Percentiles rank a stretch among this genome's conserved stretches.
Conservation (phyloP, 2,888 invertebrate species). For the Onthophagus sagittarius region DNA sequence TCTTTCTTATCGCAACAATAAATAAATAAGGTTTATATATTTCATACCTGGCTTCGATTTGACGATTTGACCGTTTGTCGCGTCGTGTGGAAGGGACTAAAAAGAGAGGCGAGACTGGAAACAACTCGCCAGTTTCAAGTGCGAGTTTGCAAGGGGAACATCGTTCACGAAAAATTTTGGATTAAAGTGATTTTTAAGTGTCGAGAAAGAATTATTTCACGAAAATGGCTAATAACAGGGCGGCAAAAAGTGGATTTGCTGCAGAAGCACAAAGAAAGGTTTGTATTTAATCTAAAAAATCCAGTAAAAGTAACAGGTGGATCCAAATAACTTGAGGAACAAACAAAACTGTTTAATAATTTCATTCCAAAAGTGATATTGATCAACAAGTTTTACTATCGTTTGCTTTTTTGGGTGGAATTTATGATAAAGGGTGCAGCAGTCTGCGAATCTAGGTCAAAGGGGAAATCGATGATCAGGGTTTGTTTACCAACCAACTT, state of each 20-base stretch:
- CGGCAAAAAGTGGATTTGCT: conserved; percentile 90
- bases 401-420: not conserved
- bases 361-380: not conserved
- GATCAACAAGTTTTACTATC: not conserved
- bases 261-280: conserved; percentile 95
- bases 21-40: too few species aligned
- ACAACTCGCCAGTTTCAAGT: conserved; percentile 22
- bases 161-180: conserved; percentile 4
- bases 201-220: conserved; percentile 11
- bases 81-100: conserved; percentile 9
- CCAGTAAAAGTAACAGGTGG: conserved; percentile 7
- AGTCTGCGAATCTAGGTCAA: conserved; percentile 7
- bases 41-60: not conserved
- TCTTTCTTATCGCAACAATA: too few species aligned
- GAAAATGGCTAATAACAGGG: conserved; percentile 76
- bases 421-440: not conserved
- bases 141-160: not conserved
- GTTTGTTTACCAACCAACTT: not conserved
- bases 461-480: conserved; percentile 9
- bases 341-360: not conserved
- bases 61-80: too few species aligned
- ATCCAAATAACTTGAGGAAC: not conserved
- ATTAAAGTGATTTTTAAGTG: conserved; percentile 1
- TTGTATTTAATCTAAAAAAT: conserved; percentile 43
- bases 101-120: conserved; percentile 5